Percentiles rank a stretch among this genome's conserved stretches.
Evolutionary conservation across 2,113 vertebrate genomes (phyloP).

Genomic region (Perognathus longimembris): DNA sequence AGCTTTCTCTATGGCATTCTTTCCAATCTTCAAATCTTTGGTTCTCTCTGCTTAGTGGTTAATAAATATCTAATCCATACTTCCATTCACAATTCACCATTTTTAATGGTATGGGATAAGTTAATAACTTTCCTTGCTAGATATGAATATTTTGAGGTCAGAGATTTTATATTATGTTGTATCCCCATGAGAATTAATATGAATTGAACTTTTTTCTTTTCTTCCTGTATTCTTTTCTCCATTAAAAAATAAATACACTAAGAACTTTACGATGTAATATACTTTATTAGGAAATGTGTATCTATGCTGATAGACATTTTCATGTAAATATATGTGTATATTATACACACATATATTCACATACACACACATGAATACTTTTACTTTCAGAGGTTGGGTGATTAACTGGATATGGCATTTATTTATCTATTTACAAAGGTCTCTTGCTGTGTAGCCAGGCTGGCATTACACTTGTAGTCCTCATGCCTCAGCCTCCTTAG

Average conservation of each 20-base stretch:
- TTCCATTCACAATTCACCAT: not conserved
- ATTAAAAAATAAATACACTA: too few species aligned
- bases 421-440: not conserved
- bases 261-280: not conserved
- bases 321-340: not conserved
- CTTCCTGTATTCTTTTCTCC: not conserved
- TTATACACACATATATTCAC: not conserved
- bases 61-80: not conserved
- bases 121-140: not conserved
- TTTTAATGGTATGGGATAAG: not conserved
- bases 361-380: too few species aligned
- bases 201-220: not conserved
- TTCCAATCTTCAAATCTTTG: not conserved
- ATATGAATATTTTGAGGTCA: not conserved
- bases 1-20: not conserved
- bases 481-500: not conserved
- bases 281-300: not conserved
- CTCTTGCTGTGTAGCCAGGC: not conserved
- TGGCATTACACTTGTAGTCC: not conserved
- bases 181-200: not conserved
- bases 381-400: not conserved
- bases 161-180: constrained; percentile 10
- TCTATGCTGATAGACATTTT: not conserved
- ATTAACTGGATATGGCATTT: not conserved
- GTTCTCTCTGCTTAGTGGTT: not conserved